These are phyloP conservation scores for Myopa testacea DNA, from an alignment of 2,888 invertebrate genomes.

Conservation along the genomic window DNA sequence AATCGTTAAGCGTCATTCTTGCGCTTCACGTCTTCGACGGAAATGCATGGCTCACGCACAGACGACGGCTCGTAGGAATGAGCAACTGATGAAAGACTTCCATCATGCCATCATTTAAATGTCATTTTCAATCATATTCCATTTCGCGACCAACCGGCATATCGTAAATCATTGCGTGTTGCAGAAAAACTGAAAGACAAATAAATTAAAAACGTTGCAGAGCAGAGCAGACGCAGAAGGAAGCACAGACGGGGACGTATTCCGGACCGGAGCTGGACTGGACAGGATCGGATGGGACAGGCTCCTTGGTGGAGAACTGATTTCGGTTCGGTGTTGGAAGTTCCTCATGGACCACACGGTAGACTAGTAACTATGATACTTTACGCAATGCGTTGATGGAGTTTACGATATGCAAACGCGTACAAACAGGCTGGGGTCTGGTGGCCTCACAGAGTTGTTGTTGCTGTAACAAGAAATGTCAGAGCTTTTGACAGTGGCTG, in stretches of 20 bases:
- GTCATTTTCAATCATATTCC: slow-evolving; percentile 46
- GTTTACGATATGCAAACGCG: slow-evolving; percentile 4
- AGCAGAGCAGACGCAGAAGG: background rate
- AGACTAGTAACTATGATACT: background rate
- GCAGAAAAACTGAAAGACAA: slow-evolving; percentile 13
- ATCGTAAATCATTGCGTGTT: slow-evolving; percentile 44
- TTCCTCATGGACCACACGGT: slow-evolving; percentile 28
- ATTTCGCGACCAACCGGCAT: slow-evolving; percentile 44
- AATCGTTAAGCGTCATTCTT: background rate
- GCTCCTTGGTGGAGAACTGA: background rate
- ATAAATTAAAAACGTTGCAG: slow-evolving; percentile 4
- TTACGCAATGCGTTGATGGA: slow-evolving; percentile 21
- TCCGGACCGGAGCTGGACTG: background rate
- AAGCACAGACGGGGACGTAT: background rate
- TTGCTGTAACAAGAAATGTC: slow-evolving; percentile 42
- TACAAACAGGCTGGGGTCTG: background rate
- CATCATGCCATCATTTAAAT: slow-evolving; percentile 39
- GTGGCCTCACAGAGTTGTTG: background rate
- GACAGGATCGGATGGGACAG: background rate
- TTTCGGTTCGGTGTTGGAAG: background rate
- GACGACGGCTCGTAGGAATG: background rate
- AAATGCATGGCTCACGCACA: background rate
- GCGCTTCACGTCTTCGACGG: background rate
- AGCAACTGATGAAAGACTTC: slow-evolving; percentile 35
- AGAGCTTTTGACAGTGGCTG: slow-evolving; percentile 44